phyloP scores from a whole-genome alignment of 2,888 invertebrate species.

The Xanthia togata region DNA sequence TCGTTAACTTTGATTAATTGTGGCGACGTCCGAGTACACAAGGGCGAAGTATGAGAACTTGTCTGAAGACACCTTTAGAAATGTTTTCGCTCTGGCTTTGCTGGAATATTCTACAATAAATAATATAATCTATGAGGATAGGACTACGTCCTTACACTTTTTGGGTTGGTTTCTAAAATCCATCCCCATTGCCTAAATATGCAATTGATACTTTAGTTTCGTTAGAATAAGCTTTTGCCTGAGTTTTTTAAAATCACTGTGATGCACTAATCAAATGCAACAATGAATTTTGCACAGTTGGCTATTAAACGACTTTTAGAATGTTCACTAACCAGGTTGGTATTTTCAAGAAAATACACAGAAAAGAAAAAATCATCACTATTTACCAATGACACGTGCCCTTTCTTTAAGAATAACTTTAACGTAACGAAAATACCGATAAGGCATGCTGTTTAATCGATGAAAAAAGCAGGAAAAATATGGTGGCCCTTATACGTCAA shows the following conservation, averaged over 20 bases:
- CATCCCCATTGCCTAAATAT: not conserved
- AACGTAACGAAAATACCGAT: constrained; percentile 6
- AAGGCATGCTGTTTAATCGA: not conserved
- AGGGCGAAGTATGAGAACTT: constrained; percentile 23
- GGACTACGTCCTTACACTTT: not conserved
- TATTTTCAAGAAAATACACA: not conserved
- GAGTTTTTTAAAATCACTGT: not conserved
- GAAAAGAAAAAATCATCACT: not conserved
- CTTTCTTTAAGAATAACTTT: not conserved
- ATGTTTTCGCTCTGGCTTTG: constrained; percentile 12
- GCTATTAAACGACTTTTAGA: too few relatives aligned
- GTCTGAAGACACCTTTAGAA: constrained; percentile 11
- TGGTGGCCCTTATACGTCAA: not conserved
- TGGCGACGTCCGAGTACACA: constrained; percentile 56
- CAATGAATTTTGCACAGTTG: not conserved
- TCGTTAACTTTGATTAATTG: constrained; percentile 78
- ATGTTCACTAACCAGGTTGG: not conserved
- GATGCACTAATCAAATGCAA: not conserved
- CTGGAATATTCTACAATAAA: not conserved
- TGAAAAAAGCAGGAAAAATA: not conserved
- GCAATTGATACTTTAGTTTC: not conserved
- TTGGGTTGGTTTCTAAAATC: not conserved
- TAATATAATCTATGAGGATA: not conserved
- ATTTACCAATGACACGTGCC: not conserved
- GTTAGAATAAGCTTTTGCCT: not conserved